Percentiles rank a stretch among this genome's conserved stretches.
Evolutionary conservation across 2,888 invertebrate genomes (phyloP).

Genomic region (Quadriops clusia): DNA sequence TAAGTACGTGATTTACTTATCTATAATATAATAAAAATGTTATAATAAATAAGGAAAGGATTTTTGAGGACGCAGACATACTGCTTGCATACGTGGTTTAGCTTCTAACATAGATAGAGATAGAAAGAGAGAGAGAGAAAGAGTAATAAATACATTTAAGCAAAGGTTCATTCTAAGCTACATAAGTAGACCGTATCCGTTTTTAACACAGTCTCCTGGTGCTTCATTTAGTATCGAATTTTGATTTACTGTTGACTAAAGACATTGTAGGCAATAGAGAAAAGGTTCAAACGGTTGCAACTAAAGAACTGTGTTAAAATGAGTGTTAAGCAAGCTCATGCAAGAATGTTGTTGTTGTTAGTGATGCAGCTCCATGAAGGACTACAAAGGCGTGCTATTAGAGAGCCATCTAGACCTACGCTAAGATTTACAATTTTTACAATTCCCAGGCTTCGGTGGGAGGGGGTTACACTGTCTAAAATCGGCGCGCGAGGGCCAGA

Average conservation of each 20-base stretch:
- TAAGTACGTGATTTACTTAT: no score
- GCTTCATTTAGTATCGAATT: no score
- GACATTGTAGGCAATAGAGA: no score
- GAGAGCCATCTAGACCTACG: conserved; percentile 11
- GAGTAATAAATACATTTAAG: conserved; percentile 9
- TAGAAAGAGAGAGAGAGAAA: conserved; percentile 8
- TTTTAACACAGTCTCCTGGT: no score
- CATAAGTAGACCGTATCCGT: no score
- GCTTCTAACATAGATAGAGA: conserved; percentile 20
- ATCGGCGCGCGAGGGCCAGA: conserved; percentile 4
- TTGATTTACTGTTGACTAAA: no score
- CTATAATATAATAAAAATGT: no score
- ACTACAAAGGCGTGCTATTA: conserved; percentile 10
- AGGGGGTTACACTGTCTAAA: conserved; percentile 24
- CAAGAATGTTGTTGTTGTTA: no score
- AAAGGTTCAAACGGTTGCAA: no score
- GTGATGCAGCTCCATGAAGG: conserved; percentile 16
- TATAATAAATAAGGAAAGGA: no score
- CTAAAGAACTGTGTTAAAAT: no score
- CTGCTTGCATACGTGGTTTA: conserved; percentile 22
- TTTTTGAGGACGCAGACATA: conserved; percentile 15
- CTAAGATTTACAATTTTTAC: conserved; percentile 30
- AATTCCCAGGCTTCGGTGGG: conserved; percentile 31
- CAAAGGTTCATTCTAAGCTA: conserved; percentile 9
- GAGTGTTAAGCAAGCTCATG: no score